Evolutionary conservation across 2,113 vertebrate species (phyloP).

Genomic region (Strigops habroptila): DNA sequence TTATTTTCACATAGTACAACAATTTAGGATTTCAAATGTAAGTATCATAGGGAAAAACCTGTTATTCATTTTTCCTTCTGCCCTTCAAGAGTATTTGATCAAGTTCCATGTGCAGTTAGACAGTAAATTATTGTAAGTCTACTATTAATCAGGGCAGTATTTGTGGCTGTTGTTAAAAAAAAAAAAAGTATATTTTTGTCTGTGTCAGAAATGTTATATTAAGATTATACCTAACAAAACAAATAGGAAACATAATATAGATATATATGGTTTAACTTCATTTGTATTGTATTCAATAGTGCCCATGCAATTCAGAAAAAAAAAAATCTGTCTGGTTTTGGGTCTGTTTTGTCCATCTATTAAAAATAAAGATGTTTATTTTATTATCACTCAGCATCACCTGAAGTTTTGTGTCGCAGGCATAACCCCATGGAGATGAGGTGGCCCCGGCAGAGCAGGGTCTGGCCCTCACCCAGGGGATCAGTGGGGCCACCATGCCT

Average conservation of each 20-base stretch:
- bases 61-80: conserved; percentile 41
- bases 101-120: conserved; percentile 55
- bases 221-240: conserved; percentile 59
- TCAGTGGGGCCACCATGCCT: fast-evolving
- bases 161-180: conserved; percentile 76
- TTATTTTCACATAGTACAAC: conserved; percentile 67
- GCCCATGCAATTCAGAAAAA: conserved; percentile 70
- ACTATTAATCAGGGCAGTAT: conserved; percentile 68
- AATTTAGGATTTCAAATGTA: conserved; percentile 53
- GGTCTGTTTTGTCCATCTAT: conserved; percentile 71
- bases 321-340: conserved; percentile 45
- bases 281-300: conserved; percentile 73
- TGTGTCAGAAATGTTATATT: conserved; percentile 78
- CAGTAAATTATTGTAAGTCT: conserved; percentile 65
- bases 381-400: conserved; percentile 78
- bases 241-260: conserved; percentile 54
- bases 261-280: conserved; percentile 65
- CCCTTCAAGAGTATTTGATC: conserved; percentile 39
- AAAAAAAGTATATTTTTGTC: conserved; percentile 87
- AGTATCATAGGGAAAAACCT: conserved; percentile 10
- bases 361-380: conserved; percentile 79
- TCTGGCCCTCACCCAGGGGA: fast-evolving
- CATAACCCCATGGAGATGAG: conserved; percentile 57
- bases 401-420: conserved; percentile 60
- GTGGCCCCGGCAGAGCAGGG: fast-evolving